Base-by-base conservation (phyloP, 1,140 invertebrate species). In the Lepidurus arcticus region DNA sequence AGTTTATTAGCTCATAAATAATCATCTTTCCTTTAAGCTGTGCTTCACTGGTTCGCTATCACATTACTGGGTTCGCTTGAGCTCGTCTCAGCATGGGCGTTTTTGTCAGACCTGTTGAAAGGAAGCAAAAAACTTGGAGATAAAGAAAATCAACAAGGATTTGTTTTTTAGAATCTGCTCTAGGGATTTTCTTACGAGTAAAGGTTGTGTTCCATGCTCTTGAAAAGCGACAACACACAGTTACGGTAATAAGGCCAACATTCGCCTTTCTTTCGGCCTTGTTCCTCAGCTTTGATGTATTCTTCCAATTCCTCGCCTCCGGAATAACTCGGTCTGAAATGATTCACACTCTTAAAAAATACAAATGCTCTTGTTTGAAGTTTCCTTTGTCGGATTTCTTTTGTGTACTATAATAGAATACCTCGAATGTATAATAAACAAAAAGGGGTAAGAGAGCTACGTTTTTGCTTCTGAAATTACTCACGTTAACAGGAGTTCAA, bases 401-500 rank as follows among this genome's bases (percentile, higher is more conserved):
- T 34, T 34, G 34, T 34, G 34, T 4, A 34, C 34, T 34, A 34
- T 3, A 34, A 34, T 34, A 34, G 3, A 34, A 34, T 34, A 4
- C 34, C 34, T 34, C 34, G 34, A 34, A 26, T 74, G 74, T 5
- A 74, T 74, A 10, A 42, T 42, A 74, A 74, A 7, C 1, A 13
- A 34, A 42, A 74, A 74, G 42, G 34, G 7, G 24, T 42, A 42
- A 34, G 43, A 34, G 74, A 74, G 74, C 42, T 74, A 74, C 42
- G 42, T 74, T 24, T 75, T 43, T 1, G 34, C 34, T 34, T 0
- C 74, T 42, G 53, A n/a, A 0, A 16, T 10, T 73, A 65, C 65
- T 81, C 78, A 83, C 83, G 80, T 81, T 44, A 83, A 80, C 45
- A 83, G 42, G 26, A 83, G 81, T 74, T 83, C 82, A 79, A 83